Conservation (phyloP, 1,140 invertebrate genomes). For the Papilio xuthus region DNA sequence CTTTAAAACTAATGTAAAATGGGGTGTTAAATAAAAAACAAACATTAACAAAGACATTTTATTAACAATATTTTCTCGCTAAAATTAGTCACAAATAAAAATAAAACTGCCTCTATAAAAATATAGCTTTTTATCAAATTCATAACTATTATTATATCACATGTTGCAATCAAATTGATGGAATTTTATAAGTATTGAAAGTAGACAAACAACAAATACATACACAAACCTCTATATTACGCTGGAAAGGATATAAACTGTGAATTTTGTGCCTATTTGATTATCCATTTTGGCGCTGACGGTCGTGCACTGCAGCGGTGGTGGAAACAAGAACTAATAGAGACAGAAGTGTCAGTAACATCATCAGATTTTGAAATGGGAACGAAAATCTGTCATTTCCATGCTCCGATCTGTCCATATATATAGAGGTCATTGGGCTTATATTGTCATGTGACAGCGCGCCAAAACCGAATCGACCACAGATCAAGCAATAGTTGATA, state of each 20-base stretch:
- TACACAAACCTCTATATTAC: too few relatives aligned
- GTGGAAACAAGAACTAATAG: too few relatives aligned
- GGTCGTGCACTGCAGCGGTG: too few relatives aligned
- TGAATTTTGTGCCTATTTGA: background rate
- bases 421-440: too few relatives aligned
- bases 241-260: too few relatives aligned
- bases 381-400: too few relatives aligned
- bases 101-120: conserved; percentile 59
- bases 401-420: too few relatives aligned
- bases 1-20: background rate
- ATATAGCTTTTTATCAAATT: conserved; percentile 55
- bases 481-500: conserved; percentile 17
- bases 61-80: conserved; percentile 46
- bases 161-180: conserved; percentile 33
- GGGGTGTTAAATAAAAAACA: conserved; percentile 26
- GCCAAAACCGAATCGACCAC: conserved; percentile 7
- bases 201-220: conserved; percentile 3
- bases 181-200: conserved; percentile 29
- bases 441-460: conserved; percentile 12
- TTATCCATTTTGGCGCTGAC: too few relatives aligned
- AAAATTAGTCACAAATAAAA: conserved; percentile 58
- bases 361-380: too few relatives aligned
- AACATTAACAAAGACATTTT: conserved; percentile 48
- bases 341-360: too few relatives aligned
- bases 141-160: conserved; percentile 46